Evolutionary conservation across 2,113 vertebrate genomes (phyloP).

Genomic region (Panthera leo): DNA sequence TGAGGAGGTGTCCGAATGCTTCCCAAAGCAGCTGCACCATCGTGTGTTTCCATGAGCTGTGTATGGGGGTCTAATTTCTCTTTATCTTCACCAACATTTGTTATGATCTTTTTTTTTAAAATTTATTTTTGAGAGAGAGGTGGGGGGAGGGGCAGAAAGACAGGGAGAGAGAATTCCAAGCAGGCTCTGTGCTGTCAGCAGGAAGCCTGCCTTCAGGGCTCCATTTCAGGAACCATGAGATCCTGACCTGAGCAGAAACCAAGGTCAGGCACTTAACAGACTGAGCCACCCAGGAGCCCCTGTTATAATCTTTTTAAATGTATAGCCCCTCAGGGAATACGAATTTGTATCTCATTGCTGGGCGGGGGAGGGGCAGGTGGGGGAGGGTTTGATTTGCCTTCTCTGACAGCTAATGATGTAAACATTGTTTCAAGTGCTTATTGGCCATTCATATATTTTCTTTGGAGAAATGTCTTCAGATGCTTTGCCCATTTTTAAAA

Average conservation of each 20-base stretch:
- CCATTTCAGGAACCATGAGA: too few species aligned
- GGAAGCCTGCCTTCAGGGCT: too few species aligned
- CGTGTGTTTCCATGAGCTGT: not conserved
- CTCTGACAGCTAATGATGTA: not conserved
- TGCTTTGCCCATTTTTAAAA: not conserved
- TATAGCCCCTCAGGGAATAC: not conserved
- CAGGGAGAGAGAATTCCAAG: too few species aligned
- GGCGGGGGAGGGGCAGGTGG: too few species aligned
- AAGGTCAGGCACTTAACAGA: too few species aligned
- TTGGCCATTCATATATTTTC: not conserved
- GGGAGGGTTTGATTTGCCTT: not conserved
- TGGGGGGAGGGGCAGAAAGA: too few species aligned
- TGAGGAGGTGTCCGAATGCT: not conserved
- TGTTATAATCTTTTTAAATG: not conserved
- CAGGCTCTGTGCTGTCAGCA: too few species aligned
- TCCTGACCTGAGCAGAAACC: too few species aligned
- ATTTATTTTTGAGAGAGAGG: too few species aligned
- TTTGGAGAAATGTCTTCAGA: not conserved
- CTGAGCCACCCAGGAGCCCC: too few species aligned
- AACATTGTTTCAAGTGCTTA: not conserved
- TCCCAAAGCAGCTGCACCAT: not conserved
- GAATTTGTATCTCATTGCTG: not conserved
- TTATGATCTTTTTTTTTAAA: too few species aligned
- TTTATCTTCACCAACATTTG: not conserved
- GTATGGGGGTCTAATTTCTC: not conserved